Evolutionary conservation across 2,797 vertebrate genomes (phyloP).

Genomic region (Synanceia verrucosa): DNA sequence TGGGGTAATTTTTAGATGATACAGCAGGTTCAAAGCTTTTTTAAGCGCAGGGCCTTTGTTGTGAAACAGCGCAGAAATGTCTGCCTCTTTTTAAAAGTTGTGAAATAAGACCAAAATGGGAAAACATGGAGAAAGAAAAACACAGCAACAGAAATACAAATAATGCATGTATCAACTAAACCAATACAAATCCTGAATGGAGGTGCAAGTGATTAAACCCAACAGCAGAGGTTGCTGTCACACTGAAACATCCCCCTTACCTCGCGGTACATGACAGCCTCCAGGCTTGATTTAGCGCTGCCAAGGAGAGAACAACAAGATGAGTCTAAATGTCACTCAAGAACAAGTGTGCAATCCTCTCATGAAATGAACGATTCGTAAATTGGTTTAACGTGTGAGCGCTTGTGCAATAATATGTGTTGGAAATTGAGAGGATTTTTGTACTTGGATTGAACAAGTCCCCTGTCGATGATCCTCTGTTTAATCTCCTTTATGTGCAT

Average conservation of each 20-base stretch:
- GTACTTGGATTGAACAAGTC: conserved; percentile 87
- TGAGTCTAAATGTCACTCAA: background rate
- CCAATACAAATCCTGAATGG: conserved; percentile 19
- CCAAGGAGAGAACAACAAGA: conserved; percentile 7
- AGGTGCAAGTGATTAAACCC: conserved; percentile 35
- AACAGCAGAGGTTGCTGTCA: conserved; percentile 60
- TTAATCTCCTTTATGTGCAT: conserved; percentile 91
- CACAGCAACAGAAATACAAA: conserved; percentile 40
- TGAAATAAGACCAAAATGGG: conserved; percentile 45
- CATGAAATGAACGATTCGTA: background rate
- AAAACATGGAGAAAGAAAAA: conserved; percentile 52
- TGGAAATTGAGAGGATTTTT: background rate
- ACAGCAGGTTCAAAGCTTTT: conserved; percentile 6
- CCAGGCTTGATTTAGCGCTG: conserved; percentile 87
- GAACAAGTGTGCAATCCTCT: background rate
- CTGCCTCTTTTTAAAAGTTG: background rate
- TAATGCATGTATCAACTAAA: conserved; percentile 17
- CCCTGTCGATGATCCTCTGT: conserved; percentile 85
- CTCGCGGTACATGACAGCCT: conserved; percentile 88
- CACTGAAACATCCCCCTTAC: conserved; percentile 67
- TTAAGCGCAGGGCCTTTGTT: conserved; percentile 18
- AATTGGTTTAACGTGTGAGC: background rate
- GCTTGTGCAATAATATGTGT: background rate
- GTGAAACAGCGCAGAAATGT: conserved; percentile 18
- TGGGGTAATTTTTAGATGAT: conserved; percentile 30